Evolutionary conservation across 2,797 vertebrate species (phyloP), one percentile per base, ranked within the genome.

Genomic region (Rhinichthys osculus): DNA sequence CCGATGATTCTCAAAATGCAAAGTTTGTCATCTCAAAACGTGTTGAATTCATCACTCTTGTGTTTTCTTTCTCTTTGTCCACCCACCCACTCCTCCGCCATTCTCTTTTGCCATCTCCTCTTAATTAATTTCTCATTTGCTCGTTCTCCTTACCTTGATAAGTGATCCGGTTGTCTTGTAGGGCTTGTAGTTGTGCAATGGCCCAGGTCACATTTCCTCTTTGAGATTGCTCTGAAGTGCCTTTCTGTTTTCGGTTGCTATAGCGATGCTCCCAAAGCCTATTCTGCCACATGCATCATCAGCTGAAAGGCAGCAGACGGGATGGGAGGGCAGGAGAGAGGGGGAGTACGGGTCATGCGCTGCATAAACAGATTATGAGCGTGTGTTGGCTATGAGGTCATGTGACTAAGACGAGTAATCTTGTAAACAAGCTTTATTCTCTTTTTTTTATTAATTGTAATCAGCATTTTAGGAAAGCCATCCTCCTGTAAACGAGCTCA

Each of bases 161-260:
- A 19, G 42, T 54, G 83, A 57, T 70, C 44, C 33, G 33, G 44
- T 62, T n/a, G 62, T 76, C 38, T 81, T 35, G 78, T 59, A 72
- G 54, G 13, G 40, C 44, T 67, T 81, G 86, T 38, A 16, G 33
- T 40, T 54, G 42, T 64, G 74, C 84, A 83, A 42, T 50, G 27
- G 80, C 7, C 80, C 86, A 88, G 84, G 86, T 88, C 89, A 90
- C 83, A 88, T 85, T 84, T 84, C 66, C 85, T 82, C 82, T n/a
- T 44, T 40, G 66, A 52, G 78, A 47, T 78, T 59, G 79, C 72
- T 73, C 77, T 88, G 78, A 88, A 90, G 89, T 86, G 82, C 44
- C 83, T 85, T 38, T 78, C 57, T 52, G 85, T 73, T 83, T 82
- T 54, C 67, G 10, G 89, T 90, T 90, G 89, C 89, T 87, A 88